A percentile compares a stretch with the other conserved stretches of the same genome.
These are phyloP conservation scores for Drosophila orena DNA, from an alignment of 1,140 invertebrate genomes.

Conservation along the genomic window DNA sequence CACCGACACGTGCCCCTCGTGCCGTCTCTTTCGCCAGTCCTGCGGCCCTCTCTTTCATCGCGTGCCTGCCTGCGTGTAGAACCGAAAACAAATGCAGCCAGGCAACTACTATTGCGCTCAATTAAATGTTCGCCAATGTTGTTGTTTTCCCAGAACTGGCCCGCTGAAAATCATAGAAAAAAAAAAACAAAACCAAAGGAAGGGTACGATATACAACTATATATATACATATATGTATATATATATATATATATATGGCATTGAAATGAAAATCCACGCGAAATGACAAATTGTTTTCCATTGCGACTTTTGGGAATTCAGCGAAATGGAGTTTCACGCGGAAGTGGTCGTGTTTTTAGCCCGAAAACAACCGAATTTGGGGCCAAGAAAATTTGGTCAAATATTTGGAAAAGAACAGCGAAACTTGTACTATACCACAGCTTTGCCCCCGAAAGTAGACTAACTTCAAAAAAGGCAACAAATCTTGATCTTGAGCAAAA, in stretches of 20 bases:
- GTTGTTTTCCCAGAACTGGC: slow-evolving; percentile 30
- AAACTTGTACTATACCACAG: not conserved
- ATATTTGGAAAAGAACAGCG: not conserved
- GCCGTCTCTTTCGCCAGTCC: slow-evolving; percentile 27
- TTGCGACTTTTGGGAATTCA: slow-evolving; percentile 26
- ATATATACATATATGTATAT: no score
- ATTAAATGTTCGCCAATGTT: slow-evolving; percentile 43
- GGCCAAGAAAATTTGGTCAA: not conserved
- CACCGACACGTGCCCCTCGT: slow-evolving; percentile 33
- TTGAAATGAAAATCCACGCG: slow-evolving; percentile 17
- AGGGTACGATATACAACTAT: no score
- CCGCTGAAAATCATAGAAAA: not conserved
- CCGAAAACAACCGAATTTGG: not conserved
- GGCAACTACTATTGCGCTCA: slow-evolving; percentile 29
- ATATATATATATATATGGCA: no score
- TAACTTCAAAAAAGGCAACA: not conserved
- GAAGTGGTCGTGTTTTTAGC: not conserved
- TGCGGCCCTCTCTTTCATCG: slow-evolving; percentile 7
- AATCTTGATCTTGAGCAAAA: not conserved
- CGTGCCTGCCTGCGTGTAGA: slow-evolving; percentile 14
- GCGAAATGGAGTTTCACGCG: slow-evolving; percentile 1
- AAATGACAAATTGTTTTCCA: slow-evolving; percentile 56
- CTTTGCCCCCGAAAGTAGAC: slow-evolving; percentile 6
- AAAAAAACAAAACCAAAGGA: not conserved
- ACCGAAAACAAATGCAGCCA: slow-evolving; percentile 11